Evolutionary conservation across 2,888 invertebrate species (phyloP).

Genomic region (Muschampia plurimacula): DNA sequence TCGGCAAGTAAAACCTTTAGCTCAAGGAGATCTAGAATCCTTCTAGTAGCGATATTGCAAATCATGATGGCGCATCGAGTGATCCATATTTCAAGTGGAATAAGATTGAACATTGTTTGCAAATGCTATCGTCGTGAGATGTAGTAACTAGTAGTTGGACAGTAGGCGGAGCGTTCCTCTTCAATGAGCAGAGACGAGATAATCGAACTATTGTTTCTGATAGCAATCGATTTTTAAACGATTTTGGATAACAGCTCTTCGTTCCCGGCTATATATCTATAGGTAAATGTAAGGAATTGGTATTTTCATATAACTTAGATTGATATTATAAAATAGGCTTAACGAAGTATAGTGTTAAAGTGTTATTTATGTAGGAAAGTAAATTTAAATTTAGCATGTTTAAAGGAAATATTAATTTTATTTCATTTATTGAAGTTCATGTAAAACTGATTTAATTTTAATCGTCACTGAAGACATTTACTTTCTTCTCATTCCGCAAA

Average conservation of each 20-base stretch:
- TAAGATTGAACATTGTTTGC: slow-evolving; percentile 25
- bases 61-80: slow-evolving; percentile 4
- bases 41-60: slow-evolving; percentile 47
- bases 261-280: slow-evolving; percentile 18
- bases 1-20: slow-evolving; percentile 53
- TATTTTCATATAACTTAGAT: no score
- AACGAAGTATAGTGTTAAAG: no score
- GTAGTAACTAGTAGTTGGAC: slow-evolving; percentile 43
- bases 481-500: no score
- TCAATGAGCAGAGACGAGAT: slow-evolving; percentile 59
- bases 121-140: slow-evolving; percentile 1
- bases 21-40: slow-evolving; percentile 66
- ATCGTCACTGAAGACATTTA: no score
- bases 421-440: no score
- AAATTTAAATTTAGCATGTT: no score
- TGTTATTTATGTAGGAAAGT: no score
- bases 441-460: no score
- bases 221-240: slow-evolving; percentile 53
- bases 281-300: no score
- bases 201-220: slow-evolving; percentile 61
- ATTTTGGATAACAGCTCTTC: slow-evolving; percentile 42
- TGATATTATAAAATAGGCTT: no score
- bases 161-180: slow-evolving; percentile 67
- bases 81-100: slow-evolving; percentile 1
- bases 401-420: no score